Base-by-base conservation (phyloP, 2,797 vertebrate species). In the Sciurus vulgaris region DNA sequence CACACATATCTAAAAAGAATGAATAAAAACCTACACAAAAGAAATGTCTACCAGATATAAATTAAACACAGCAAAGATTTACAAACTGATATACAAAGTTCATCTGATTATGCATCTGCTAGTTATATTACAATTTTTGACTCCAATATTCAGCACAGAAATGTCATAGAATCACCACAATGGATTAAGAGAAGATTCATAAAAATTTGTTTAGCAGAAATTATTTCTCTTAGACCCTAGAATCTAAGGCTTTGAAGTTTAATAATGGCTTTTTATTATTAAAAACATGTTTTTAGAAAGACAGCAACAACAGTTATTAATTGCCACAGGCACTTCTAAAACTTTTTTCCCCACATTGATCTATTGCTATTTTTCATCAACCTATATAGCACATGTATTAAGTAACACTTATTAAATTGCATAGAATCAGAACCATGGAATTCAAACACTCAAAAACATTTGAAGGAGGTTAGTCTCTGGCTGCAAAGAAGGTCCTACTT, bases 171-270 rank as follows among this genome's bases (percentile, higher is more conserved):
- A 89, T 54, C 92, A 73, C 13, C 11, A 74, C 14, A 90, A 6
- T 84, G 3, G 49, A 67, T 41, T 91, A 44, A 18, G 59, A 86
- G 30, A 94, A 74, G 49, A 91, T 59, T 95, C 78, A 94, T 73
- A 89, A 96, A 96, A 95, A 85, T 67, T 84, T 94, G 61, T 89
- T 76, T 89, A 89, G 92, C 33, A 49, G 8, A 90, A 93, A 93
- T 81, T 0, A 26, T 91, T 94, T 88, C 6, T 82, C 93, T 93
- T 91, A 76, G 72, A 70, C 63, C 91, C 33, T 20, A 91, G 65
- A 89, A 86, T 61, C 84, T 54, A 91, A 2, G 33, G 12, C 54
- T 97, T 91, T 89, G 65, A 94, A 95, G 41, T 95, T 96, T 94
- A 96, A 91, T 94, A 94, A 93, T 84, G 24, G 8, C 76, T 91